Base-by-base conservation (phyloP, 2,113 vertebrate genomes). In the Stigmatopora argus region DNA sequence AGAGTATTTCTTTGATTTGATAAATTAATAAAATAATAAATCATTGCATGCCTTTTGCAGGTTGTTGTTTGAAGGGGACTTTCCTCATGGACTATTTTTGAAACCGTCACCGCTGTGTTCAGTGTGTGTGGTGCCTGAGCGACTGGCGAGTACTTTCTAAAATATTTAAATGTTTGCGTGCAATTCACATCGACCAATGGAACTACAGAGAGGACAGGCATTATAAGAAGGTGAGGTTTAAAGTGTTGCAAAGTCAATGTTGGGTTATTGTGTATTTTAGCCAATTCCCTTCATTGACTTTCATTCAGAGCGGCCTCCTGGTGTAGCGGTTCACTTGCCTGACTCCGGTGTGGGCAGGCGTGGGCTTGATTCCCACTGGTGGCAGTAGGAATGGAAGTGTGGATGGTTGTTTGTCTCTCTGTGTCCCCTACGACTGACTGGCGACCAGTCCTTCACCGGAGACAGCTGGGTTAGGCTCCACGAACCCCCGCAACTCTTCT, bases 1-100 rank as follows among this genome's bases (percentile, higher is more conserved):
- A 68, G 71, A 78, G 75, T 81, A 80, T 78, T 72, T 61, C 78
- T 86, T 89, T 86, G 82, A 77, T 89, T 86, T 89, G 83, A 91
- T 87, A 89, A 89, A 91, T 89, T 83, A 86, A 90, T 80, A 88
- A 88, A 90, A 91, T 88, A 89, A 91, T 91, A 88, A 91, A 91
- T 91, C 89, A 89, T 88, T 82, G 85, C 59, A 72, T 65, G 76
- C 79, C 71, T 83, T 82, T 88, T 84, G 88, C 86, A 83, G 84
- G 83, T 77, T 78, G 84, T 73, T 69, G 80, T 53, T 71, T 78
- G 80, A 83, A 55, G 82, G 77, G 80, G 79, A 67, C 69, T 45
- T 78, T 89, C 82, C 82, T 91, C 88, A 89, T 91, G 63, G 85
- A 86, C 78, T 89, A 90, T 90, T 91, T 85, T 91, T 91, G 88